phyloP scores from a whole-genome alignment of 2,888 invertebrate species.

The Schrankia costaestrigalis region DNA sequence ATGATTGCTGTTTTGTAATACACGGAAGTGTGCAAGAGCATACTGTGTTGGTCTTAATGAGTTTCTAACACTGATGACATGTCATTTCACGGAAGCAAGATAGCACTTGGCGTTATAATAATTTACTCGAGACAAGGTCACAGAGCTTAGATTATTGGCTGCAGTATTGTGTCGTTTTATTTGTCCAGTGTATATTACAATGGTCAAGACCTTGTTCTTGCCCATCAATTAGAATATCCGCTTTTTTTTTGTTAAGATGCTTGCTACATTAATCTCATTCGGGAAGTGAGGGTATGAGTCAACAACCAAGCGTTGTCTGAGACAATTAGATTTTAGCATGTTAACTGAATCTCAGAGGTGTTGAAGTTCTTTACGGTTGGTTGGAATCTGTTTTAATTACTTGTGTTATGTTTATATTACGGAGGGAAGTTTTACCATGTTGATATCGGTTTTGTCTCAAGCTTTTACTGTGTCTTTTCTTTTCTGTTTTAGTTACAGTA shows the following conservation, averaged over 20 bases:
- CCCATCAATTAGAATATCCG: conserved; percentile 76
- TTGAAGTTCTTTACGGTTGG: no score
- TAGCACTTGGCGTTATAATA: conserved; percentile 22
- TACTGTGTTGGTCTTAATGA: conserved; percentile 48
- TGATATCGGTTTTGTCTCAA: no score
- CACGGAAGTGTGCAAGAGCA: conserved; percentile 56
- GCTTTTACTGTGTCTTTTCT: no score
- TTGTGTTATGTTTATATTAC: no score
- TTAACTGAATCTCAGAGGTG: conserved; percentile 8
- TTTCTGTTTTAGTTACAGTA: no score
- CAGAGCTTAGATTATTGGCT: conserved; percentile 17
- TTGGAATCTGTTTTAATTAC: no score
- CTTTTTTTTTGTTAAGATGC: conserved; percentile 61
- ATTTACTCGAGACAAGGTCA: conserved; percentile 42
- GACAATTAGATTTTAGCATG: conserved; percentile 18
- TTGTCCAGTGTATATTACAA: conserved; percentile 45
- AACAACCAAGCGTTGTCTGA: conserved; percentile 50
- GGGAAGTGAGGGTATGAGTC: conserved; percentile 53
- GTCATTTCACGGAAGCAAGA: conserved; percentile 32
- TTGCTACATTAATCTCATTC: conserved; percentile 68
- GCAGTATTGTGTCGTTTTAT: conserved; percentile 41
- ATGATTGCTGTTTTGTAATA: conserved; percentile 33
- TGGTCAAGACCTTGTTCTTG: conserved; percentile 67
- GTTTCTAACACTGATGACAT: conserved; percentile 47
- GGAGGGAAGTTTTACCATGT: no score